These are phyloP conservation scores for Otus sunia DNA, from an alignment of 2,113 vertebrate species.

Conservation along the genomic window DNA sequence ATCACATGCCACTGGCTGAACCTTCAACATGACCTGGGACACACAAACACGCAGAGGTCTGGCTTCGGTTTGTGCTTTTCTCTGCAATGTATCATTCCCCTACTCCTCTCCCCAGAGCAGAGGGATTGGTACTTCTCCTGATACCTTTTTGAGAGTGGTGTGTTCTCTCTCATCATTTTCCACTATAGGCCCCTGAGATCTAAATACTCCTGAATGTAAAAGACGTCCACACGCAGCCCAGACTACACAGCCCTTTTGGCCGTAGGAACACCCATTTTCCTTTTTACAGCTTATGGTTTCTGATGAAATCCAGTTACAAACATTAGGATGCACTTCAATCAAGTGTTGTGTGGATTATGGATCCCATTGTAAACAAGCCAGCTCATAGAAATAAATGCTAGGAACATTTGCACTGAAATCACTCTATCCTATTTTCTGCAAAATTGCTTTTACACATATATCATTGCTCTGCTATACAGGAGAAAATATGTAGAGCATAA, in stretches of 20 bases:
- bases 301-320: slow-evolving; percentile 57
- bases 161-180: slow-evolving; percentile 41
- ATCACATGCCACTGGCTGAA: neutral
- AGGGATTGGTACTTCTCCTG: neutral
- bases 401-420: slow-evolving; percentile 16
- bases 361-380: slow-evolving; percentile 58
- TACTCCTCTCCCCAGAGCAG: neutral
- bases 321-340: slow-evolving; percentile 48
- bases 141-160: neutral
- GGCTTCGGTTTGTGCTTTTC: neutral
- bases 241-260: slow-evolving; percentile 2
- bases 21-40: neutral
- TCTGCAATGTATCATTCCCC: neutral
- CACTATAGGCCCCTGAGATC: neutral
- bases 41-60: neutral
- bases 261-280: neutral
- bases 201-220: slow-evolving; percentile 29
- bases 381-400: slow-evolving; percentile 24
- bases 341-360: slow-evolving; percentile 31
- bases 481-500: slow-evolving; percentile 29
- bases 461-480: neutral
- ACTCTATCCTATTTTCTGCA: slow-evolving; percentile 61
- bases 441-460: slow-evolving; percentile 40
- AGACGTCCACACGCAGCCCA: neutral
- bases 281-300: slow-evolving; percentile 36